Percentiles rank a stretch among this genome's conserved stretches.
Conservation (phyloP, 2,113 vertebrate species). For the Psilopogon haemacephalus region DNA sequence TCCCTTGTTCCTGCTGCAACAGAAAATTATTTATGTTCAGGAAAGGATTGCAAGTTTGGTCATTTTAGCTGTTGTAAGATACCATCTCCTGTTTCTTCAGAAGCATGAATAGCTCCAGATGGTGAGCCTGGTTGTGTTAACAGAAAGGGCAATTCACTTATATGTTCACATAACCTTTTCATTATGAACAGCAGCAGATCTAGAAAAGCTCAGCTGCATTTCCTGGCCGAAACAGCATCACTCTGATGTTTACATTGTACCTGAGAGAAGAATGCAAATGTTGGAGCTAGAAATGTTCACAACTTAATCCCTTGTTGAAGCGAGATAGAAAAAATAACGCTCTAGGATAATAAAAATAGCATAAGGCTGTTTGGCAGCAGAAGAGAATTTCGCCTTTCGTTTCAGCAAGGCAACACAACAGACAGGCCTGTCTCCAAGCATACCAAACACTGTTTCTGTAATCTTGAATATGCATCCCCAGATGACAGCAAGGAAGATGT, state of each 20-base stretch:
- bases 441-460: not conserved
- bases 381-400: not conserved
- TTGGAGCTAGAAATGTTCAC: not conserved
- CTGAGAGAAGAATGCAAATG: constrained; percentile 22
- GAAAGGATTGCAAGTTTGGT: not conserved
- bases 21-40: not conserved
- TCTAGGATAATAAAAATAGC: not conserved
- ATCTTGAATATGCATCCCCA: not conserved
- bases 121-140: not conserved
- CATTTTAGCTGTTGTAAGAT: not conserved
- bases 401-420: not conserved
- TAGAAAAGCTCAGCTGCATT: not conserved
- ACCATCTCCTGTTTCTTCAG: not conserved
- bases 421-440: not conserved
- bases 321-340: not conserved
- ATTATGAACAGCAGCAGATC: not conserved
- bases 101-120: not conserved
- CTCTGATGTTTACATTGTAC: constrained; percentile 17
- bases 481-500: not conserved
- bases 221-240: not conserved
- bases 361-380: not conserved
- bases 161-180: not conserved
- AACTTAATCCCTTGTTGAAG: not conserved
- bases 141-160: not conserved
- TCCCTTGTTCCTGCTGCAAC: not conserved